Base-by-base conservation (phyloP, 2,113 vertebrate species). In the Crotophaga sulcirostris region DNA sequence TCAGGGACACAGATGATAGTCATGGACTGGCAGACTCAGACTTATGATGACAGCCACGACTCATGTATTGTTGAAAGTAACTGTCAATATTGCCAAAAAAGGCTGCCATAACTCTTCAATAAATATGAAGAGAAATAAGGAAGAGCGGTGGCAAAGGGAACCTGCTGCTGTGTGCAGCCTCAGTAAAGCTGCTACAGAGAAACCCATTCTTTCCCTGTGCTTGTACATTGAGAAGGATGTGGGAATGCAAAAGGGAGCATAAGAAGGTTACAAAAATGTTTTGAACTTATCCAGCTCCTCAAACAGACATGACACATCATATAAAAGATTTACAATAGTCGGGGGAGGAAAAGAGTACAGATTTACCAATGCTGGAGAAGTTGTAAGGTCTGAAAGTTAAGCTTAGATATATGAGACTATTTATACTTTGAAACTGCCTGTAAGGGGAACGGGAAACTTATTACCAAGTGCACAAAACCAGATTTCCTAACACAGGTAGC, bases 301-400 rank as follows among this genome's bases (percentile, higher is more conserved):
- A 67, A 54, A 88, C 24, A 94, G 40, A 86, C 17, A 40, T 29
- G 55, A 67, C 33, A 80, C 21, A 62, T 9, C 9, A 17, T 77
- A 76, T 49, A 80, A 83, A 91, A 80, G 44, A 90, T 90, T 69
- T 83, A 80, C 45, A 25, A 24, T 54, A 21, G 1, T 73, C 33
- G 62, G 20, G 38, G 63, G 52, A 94, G 69, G 91, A 91, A 54
- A 19, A 70, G 5, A 59, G n/a, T 58, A 73, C 62, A 80, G 59
- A 59, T 85, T 85, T 93, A 52, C 66, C 79, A 54, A 58, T 76
- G 75, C 44, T 90, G 63, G 67, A 94, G 93, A 83, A 90, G 42
- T 52, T 40, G 24, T 56, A 75, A n/a, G 9, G 16, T 75, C 40
- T 85, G 55, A 45, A 40, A 76, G n/a, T 36, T 68, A 36, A 83